These are phyloP conservation scores for Platyscapa corneri DNA, from an alignment of 1,140 invertebrate species.

Conservation along the genomic window DNA sequence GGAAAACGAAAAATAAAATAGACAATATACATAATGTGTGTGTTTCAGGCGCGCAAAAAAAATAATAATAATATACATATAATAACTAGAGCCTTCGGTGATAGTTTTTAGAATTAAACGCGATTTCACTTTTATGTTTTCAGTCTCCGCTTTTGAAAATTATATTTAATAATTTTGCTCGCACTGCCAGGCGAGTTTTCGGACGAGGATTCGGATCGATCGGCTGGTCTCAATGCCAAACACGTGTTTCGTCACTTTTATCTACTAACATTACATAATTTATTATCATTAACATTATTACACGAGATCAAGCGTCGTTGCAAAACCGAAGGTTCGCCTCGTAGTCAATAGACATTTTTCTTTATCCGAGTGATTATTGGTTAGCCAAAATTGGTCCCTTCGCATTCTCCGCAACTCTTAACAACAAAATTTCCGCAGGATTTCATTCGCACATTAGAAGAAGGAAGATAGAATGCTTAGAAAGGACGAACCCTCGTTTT, in stretches of 20 bases:
- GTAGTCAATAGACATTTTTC: neutral
- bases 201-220: slow-evolving; percentile 33
- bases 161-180: slow-evolving; percentile 26
- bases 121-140: slow-evolving; percentile 21
- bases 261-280: slow-evolving; percentile 32
- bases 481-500: slow-evolving; percentile 39
- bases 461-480: neutral
- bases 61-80: slow-evolving; percentile 37
- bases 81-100: slow-evolving; percentile 36
- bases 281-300: slow-evolving; percentile 36
- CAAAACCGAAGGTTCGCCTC: slow-evolving; percentile 46
- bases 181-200: neutral
- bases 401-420: neutral
- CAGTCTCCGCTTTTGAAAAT: slow-evolving; percentile 35
- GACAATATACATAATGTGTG: slow-evolving; percentile 26
- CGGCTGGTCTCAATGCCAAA: slow-evolving; percentile 11
- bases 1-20: slow-evolving; percentile 12
- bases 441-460: neutral
- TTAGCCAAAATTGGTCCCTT: slow-evolving; percentile 51
- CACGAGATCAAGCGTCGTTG: slow-evolving; percentile 60
- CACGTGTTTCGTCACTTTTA: slow-evolving; percentile 17
- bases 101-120: slow-evolving; percentile 33
- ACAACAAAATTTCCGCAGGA: neutral
- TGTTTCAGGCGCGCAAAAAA: slow-evolving; percentile 27
- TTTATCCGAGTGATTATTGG: slow-evolving; percentile 15